Base-by-base conservation (phyloP, 37 sponge, comb jelly and placozoan genomes). In the Trichoplax adhaerens region DNA sequence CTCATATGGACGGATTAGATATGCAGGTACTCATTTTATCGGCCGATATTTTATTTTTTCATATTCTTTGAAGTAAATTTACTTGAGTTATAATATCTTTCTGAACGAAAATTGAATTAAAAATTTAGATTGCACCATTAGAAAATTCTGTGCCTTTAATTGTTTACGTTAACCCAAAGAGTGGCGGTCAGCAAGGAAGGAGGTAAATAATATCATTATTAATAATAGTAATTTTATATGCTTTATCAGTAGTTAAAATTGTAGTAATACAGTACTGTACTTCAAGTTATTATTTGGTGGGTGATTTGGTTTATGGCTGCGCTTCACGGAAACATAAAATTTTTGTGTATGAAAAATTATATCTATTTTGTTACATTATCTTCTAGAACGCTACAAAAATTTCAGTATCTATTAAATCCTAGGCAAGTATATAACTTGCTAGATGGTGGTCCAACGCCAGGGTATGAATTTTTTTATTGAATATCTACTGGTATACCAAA, bases 171-270 rank as follows among this genome's bases (percentile, higher is more conserved):
- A 93, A 93, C 58, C 71, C 77, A 10, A 77, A 78, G 68, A 93
- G 94, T 68, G 94, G 94, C 54, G 94, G 94, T 3, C 85, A 85
- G 69, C 89, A 93, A 56, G 94, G 94, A 54, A 68, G 72, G 68
- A 80, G 83, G 66, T 82, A 56, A 67, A 0, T 52, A 52, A 67
- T 10, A 48, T 29, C 29, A 29, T 29, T 29, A 29, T 29, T 29
- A 29, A 29, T 29, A 29, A 29, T 29, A 29, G 29, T 29, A 29
- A 29, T 29, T 29, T 29, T 29, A 29, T 29, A 29, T 29, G 29
- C 29, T 29, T 29, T 29, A 29, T 0, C 29, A 29, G 29, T 29
- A 29, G 29, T 29, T 29, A 29, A 29, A 29, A 29, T 29, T 29
- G 29, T 29, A 29, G 29, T 29, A 29, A 29, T 29, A 29, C 29